phyloP scores from a whole-genome alignment of 2,113 vertebrate species.

The Coregonus clupeaformis region DNA sequence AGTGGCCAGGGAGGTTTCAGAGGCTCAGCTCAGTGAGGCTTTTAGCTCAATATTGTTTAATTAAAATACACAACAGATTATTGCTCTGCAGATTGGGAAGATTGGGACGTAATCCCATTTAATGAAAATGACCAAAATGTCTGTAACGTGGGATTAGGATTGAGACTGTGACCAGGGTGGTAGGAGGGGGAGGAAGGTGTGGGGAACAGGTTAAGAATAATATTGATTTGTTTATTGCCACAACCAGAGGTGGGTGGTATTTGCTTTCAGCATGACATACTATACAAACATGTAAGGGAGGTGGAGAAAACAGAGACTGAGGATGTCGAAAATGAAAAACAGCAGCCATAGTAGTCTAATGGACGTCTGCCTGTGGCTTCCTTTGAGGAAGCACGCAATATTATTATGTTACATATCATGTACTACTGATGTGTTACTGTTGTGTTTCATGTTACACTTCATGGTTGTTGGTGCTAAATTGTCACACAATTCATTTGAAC shows the following conservation, averaged over 20 bases:
- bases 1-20: constrained; percentile 16
- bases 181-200: not conserved
- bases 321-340: not conserved
- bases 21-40: constrained; percentile 6
- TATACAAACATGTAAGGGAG: no score
- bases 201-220: no score
- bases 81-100: constrained; percentile 31
- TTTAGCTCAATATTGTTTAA: constrained; percentile 41
- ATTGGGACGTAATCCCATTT: constrained; percentile 38
- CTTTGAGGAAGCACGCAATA: no score
- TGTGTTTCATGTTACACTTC: no score
- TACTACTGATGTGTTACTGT: no score
- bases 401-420: no score
- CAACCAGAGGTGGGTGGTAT: no score
- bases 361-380: not conserved
- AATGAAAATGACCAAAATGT: constrained; percentile 30
- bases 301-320: not conserved
- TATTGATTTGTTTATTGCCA: no score
- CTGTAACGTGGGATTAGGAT: constrained; percentile 20
- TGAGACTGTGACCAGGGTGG: not conserved
- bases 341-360: not conserved
- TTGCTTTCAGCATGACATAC: no score
- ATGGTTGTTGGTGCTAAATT: no score
- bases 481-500: no score
- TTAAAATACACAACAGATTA: constrained; percentile 58